Percentiles rank a stretch among this genome's conserved stretches.
Conservation (phyloP, 2,113 vertebrate genomes). For the Siphamia tubifer region DNA sequence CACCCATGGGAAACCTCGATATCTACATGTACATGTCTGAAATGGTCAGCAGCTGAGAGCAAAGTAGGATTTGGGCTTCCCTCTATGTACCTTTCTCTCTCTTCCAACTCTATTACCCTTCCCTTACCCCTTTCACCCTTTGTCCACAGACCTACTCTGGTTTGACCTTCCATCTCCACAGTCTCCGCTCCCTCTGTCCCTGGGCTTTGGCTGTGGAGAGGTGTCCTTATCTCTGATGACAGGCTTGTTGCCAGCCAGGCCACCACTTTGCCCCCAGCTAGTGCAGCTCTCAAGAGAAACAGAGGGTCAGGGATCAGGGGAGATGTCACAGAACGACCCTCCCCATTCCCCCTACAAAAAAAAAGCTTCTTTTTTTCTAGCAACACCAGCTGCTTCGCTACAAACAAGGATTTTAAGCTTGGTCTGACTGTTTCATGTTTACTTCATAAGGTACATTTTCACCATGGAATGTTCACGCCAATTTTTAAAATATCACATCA, state of each 20-base stretch:
- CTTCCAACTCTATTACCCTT: slow-evolving; percentile 20
- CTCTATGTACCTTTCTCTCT: slow-evolving; percentile 5
- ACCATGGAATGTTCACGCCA: too few species aligned
- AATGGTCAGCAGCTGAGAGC: slow-evolving; percentile 12
- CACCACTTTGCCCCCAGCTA: slow-evolving; percentile 55
- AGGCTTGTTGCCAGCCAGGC: slow-evolving; percentile 54
- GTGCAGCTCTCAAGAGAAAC: slow-evolving; percentile 38
- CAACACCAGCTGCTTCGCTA: background rate
- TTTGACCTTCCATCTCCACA: slow-evolving; percentile 54
- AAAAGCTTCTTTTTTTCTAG: slow-evolving; percentile 27
- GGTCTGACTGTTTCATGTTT: background rate
- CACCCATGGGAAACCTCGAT: background rate
- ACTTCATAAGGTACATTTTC: too few species aligned
- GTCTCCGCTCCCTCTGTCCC: slow-evolving; percentile 38
- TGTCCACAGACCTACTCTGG: slow-evolving; percentile 21
- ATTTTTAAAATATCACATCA: too few species aligned
- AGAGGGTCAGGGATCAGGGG: slow-evolving; percentile 39
- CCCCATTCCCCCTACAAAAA: slow-evolving; percentile 32
- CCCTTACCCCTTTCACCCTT: slow-evolving; percentile 16
- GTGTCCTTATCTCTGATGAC: slow-evolving; percentile 65
- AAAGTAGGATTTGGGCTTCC: background rate
- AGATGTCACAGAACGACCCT: slow-evolving; percentile 41
- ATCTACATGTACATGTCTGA: background rate
- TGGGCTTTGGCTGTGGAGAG: slow-evolving; percentile 31
- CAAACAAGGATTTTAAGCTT: slow-evolving; percentile 1